A percentile compares a stretch with the other conserved stretches of the same genome.
Conservation (phyloP, 1,140 invertebrate genomes). For the Drosophila truncata region DNA sequence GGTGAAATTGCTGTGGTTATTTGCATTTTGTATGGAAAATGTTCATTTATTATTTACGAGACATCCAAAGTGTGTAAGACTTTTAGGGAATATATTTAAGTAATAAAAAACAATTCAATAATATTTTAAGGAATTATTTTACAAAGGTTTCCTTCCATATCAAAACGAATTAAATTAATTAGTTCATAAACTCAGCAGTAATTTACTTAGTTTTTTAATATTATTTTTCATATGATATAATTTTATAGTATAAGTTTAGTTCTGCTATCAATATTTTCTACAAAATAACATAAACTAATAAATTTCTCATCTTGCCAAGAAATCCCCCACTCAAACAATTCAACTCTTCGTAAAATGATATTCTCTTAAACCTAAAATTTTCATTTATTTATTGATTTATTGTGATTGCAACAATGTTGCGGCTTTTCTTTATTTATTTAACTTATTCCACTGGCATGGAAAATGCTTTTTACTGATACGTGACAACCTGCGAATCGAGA, state of each 20-base stretch:
- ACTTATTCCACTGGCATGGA: slow-evolving; percentile 26
- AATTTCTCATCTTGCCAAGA: background rate
- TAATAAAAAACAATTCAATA: background rate
- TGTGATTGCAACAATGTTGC: slow-evolving; percentile 30
- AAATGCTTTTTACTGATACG: slow-evolving; percentile 40
- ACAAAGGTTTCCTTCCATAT: background rate
- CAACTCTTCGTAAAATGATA: background rate
- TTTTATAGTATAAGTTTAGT: background rate
- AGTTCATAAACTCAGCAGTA: background rate
- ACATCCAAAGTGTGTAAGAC: background rate
- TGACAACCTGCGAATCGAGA: slow-evolving; percentile 30
- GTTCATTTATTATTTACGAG: background rate
- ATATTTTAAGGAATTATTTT: background rate
- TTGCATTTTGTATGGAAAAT: background rate
- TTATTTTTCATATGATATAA: background rate
- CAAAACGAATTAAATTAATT: background rate
- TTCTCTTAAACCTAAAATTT: slow-evolving; percentile 3
- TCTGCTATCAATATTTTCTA: background rate
- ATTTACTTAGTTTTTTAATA: background rate
- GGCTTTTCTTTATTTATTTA: slow-evolving; percentile 27
- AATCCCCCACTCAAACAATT: background rate
- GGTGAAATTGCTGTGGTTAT: background rate
- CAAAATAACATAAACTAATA: background rate
- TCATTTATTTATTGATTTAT: slow-evolving; percentile 23
- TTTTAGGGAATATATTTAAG: background rate